phyloP scores from a whole-genome alignment of 2,113 vertebrate genomes.

The Tupaia chinensis region DNA sequence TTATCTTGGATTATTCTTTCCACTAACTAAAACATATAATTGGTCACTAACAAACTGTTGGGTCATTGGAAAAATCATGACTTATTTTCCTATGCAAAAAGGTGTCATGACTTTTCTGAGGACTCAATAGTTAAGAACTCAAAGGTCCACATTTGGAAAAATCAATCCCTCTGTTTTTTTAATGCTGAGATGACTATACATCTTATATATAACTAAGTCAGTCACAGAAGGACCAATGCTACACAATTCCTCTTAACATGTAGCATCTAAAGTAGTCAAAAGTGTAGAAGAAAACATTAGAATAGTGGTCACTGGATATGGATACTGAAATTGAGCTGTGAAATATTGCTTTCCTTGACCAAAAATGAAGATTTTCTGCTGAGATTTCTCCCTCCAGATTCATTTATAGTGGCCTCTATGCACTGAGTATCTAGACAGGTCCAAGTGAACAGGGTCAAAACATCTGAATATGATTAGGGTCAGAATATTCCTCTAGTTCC shows the following conservation, averaged over 20 bases:
- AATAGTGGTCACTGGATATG: neutral
- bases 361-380: no score
- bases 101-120: no score
- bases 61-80: no score
- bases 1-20: neutral
- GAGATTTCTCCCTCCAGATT: no score
- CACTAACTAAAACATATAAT: neutral
- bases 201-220: neutral
- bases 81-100: no score
- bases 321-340: no score
- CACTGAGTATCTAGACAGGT: no score
- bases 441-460: no score
- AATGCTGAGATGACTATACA: neutral
- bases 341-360: no score
- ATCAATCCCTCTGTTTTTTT: neutral
- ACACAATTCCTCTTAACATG: neutral
- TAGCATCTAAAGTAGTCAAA: neutral
- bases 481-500: no score
- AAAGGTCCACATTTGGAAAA: slow-evolving; percentile 10
- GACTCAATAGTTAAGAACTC: neutral
- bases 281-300: neutral
- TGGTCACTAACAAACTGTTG: neutral
- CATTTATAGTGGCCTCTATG: no score
- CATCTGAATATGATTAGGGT: no score
- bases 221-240: neutral